These are phyloP conservation scores for Tineola bisselliella DNA, from an alignment of 2,888 invertebrate genomes.

Conservation along the genomic window DNA sequence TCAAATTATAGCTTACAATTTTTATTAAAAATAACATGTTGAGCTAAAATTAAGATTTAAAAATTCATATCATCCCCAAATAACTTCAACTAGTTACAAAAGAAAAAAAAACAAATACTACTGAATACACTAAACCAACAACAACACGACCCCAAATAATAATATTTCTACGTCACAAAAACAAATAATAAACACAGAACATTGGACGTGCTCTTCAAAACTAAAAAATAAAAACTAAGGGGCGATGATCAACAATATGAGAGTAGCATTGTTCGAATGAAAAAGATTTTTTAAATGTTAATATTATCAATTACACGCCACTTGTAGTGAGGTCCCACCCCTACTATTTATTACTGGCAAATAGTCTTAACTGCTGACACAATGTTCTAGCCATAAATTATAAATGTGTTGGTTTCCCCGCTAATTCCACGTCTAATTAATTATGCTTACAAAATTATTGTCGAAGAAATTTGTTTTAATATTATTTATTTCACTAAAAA, in stretches of 20 bases:
- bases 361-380: not conserved
- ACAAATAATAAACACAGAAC: constrained; percentile 18
- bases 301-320: constrained; percentile 52
- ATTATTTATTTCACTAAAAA: too few species aligned
- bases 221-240: constrained; percentile 10
- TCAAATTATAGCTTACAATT: not conserved
- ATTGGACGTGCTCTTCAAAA: constrained; percentile 10
- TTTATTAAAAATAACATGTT: too few species aligned
- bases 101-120: not conserved
- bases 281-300: constrained; percentile 23
- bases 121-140: not conserved
- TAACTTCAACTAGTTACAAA: not conserved
- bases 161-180: constrained; percentile 48
- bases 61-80: not conserved
- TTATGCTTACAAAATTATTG: too few species aligned
- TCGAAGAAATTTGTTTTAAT: too few species aligned
- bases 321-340: constrained; percentile 21
- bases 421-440: not conserved
- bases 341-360: constrained; percentile 3
- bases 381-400: not conserved
- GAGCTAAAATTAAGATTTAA: too few species aligned
- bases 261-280: constrained; percentile 42
- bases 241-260: constrained; percentile 22
- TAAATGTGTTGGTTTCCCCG: not conserved
- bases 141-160: constrained; percentile 18